phyloP scores from a whole-genome alignment of 2,797 vertebrate genomes.

The Paguma larvata region DNA sequence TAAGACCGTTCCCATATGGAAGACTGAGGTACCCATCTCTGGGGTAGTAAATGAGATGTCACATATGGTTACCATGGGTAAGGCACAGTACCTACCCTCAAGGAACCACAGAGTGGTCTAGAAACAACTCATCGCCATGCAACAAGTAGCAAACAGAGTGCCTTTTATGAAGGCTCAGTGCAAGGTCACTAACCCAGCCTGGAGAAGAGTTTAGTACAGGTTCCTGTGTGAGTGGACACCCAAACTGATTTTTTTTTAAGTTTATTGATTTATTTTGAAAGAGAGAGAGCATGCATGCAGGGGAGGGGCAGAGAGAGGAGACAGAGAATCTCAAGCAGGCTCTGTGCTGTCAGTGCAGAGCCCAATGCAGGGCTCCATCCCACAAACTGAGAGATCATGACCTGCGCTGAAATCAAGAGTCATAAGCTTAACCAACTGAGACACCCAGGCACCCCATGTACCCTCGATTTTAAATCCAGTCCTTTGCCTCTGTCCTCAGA shows the following conservation, averaged over 20 bases:
- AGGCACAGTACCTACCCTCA: not conserved
- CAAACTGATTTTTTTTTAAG: conserved; percentile 14
- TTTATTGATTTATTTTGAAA: no score
- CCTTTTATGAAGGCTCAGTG: not conserved
- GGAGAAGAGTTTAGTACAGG: not conserved
- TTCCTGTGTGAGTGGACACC: not conserved
- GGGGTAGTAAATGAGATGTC: not conserved
- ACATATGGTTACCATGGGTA: not conserved
- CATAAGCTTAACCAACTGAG: no score
- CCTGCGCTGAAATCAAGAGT: no score
- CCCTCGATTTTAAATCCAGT: not conserved
- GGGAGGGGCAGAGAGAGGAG: no score
- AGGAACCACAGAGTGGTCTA: not conserved
- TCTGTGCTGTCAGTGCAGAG: no score
- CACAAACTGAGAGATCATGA: no score
- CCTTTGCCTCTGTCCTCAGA: conserved; percentile 38
- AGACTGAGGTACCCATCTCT: not conserved
- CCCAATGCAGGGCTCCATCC: no score
- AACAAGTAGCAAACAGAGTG: not conserved
- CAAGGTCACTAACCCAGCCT: not conserved
- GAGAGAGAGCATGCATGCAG: no score
- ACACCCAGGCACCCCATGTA: no score
- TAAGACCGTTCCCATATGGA: not conserved
- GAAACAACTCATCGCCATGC: not conserved
- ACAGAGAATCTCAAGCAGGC: no score